Conservation (phyloP, 2,113 vertebrate genomes). For the Uria aalge region DNA sequence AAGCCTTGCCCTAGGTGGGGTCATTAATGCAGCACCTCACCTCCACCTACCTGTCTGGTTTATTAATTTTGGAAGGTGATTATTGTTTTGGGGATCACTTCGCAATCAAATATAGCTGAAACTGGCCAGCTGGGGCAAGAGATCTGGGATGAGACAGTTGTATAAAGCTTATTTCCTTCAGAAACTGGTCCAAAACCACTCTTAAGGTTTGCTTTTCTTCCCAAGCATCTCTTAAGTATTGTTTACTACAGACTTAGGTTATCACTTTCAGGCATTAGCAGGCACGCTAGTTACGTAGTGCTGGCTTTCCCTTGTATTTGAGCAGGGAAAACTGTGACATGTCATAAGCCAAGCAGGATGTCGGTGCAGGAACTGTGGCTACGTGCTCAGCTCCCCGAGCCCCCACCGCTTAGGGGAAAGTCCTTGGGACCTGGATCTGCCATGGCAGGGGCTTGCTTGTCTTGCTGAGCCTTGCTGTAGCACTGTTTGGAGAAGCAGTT, state of each 20-base stretch:
- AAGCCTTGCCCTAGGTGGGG: not conserved
- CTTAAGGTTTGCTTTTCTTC: not conserved
- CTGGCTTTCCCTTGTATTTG: not conserved
- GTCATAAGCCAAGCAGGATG: not conserved
- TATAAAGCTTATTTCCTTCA: not conserved
- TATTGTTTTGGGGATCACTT: not conserved
- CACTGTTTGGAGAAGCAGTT: not conserved
- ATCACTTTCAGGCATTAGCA: not conserved
- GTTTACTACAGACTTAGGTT: not conserved
- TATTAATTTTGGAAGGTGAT: not conserved
- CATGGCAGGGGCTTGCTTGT: accelerated
- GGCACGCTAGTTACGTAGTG: accelerated
- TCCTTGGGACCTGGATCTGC: not conserved
- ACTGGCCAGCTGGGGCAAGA: not conserved
- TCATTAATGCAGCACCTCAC: not conserved
- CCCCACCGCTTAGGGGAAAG: accelerated
- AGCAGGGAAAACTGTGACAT: not conserved
- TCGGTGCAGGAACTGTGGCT: not conserved
- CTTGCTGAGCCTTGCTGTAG: not conserved
- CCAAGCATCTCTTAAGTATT: not conserved
- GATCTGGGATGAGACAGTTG: not conserved
- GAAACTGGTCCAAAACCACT: not conserved
- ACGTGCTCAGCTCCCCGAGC: accelerated
- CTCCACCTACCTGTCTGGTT: not conserved
- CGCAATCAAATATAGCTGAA: not conserved